Evolutionary conservation across 2,113 vertebrate genomes (phyloP).

Genomic region (Podarcis muralis): DNA sequence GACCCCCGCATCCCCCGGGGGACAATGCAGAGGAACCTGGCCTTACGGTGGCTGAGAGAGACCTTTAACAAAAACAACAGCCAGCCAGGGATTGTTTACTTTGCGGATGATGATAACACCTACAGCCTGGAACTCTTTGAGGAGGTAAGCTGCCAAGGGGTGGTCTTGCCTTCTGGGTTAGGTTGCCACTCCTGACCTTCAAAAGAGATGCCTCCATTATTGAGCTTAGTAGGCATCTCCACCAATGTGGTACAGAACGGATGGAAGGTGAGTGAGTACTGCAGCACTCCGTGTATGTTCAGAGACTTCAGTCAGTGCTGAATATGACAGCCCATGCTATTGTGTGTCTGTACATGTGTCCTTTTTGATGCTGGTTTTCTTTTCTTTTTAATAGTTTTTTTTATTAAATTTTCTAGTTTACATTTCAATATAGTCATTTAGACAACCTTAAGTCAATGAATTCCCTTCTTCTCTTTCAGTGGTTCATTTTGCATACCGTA

Average conservation of each 20-base stretch:
- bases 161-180: not conserved
- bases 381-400: too few relatives aligned
- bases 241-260: not conserved
- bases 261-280: not conserved
- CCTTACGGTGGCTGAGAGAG: slow-evolving; percentile 94
- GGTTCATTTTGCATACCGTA: too few relatives aligned
- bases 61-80: slow-evolving; percentile 91
- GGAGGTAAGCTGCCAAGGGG: slow-evolving; percentile 81
- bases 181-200: not conserved
- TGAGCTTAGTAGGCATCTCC: not conserved
- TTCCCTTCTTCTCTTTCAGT: too few relatives aligned
- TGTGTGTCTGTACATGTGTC: too few relatives aligned
- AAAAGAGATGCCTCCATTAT: not conserved
- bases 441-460: too few relatives aligned
- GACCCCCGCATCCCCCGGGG: slow-evolving; percentile 94
- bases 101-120: slow-evolving; percentile 96
- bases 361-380: too few relatives aligned
- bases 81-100: slow-evolving; percentile 94
- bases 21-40: slow-evolving; percentile 98
- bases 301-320: not conserved
- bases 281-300: not conserved
- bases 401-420: too few relatives aligned
- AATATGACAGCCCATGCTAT: too few relatives aligned
- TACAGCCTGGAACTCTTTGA: slow-evolving; percentile 99
- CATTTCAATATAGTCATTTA: too few relatives aligned